Evolutionary conservation across 2,888 invertebrate genomes (phyloP).

Genomic region (Pachycephus smyrnensis): DNA sequence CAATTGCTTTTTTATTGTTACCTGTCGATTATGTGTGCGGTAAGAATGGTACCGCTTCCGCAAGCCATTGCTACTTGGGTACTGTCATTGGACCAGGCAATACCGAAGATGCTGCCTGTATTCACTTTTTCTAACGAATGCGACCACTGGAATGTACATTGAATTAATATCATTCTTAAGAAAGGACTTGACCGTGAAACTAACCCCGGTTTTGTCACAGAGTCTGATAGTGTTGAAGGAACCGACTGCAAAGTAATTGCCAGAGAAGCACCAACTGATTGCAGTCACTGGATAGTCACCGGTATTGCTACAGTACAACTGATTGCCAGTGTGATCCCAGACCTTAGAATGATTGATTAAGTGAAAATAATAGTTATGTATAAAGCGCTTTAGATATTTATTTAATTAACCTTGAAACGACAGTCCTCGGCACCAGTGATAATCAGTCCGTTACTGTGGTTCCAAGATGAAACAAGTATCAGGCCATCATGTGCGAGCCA

Average conservation of each 20-base stretch:
- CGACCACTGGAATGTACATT: conserved; percentile 81
- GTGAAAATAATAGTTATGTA: neutral
- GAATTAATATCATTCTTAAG: neutral
- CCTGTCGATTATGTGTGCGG: conserved; percentile 92
- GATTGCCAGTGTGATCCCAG: conserved; percentile 93
- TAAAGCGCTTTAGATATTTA: neutral
- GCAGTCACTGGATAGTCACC: conserved; percentile 94
- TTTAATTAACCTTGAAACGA: conserved; percentile 76
- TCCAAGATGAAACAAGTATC: conserved; percentile 94
- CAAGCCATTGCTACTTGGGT: conserved; percentile 97
- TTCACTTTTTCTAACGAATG: conserved; percentile 90
- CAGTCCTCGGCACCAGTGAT: conserved; percentile 98
- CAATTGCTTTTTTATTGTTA: conserved; percentile 51
- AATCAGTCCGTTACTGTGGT: conserved; percentile 89
- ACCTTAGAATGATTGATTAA: conserved; percentile 70
- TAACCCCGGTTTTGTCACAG: conserved; percentile 93
- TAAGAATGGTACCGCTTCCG: conserved; percentile 89
- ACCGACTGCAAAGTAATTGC: conserved; percentile 91
- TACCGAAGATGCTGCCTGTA: conserved; percentile 89
- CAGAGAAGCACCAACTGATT: conserved; percentile 91
- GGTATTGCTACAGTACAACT: conserved; percentile 84
- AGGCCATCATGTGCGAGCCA: conserved; percentile 98
- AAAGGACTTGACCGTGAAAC: conserved; percentile 44
- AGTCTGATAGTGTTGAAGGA: conserved; percentile 92
- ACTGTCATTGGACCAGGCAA: conserved; percentile 96